phyloP scores from a whole-genome alignment of 2,888 invertebrate species.

The Drosophila stalkeri region DNA sequence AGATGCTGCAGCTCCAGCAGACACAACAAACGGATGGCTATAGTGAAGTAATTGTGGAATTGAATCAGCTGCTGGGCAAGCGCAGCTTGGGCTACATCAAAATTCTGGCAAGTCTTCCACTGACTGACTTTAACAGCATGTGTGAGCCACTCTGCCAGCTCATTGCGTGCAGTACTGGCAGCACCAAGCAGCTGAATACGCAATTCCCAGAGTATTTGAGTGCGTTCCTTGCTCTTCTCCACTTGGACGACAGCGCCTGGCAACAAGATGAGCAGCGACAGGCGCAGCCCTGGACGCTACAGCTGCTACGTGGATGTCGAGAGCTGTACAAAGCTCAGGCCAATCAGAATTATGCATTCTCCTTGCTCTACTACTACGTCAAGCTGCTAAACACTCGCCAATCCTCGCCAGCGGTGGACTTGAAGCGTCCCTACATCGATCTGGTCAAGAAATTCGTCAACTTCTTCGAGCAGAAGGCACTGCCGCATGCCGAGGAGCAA shows the following conservation, averaged over 20 bases:
- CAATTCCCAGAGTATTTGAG: slow-evolving; percentile 64
- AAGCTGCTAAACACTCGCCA: slow-evolving; percentile 67
- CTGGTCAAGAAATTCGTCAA: slow-evolving; percentile 65
- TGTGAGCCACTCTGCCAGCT: slow-evolving; percentile 51
- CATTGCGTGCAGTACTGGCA: slow-evolving; percentile 13
- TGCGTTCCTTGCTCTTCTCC: slow-evolving; percentile 49
- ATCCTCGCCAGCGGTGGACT: slow-evolving; percentile 23
- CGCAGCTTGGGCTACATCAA: slow-evolving; percentile 42
- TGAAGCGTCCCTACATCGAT: slow-evolving; percentile 60
- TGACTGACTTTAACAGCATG: slow-evolving; percentile 28
- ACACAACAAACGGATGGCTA: slow-evolving; percentile 24
- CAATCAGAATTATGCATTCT: slow-evolving; percentile 57
- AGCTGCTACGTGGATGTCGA: slow-evolving; percentile 68
- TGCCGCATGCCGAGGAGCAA: slow-evolving; percentile 39
- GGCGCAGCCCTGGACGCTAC: slow-evolving; percentile 50
- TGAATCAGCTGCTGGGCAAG: slow-evolving; percentile 59
- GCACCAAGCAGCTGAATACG: slow-evolving; percentile 25
- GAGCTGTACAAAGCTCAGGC: slow-evolving; percentile 60
- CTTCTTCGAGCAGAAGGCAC: slow-evolving; percentile 64
- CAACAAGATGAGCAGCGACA: slow-evolving; percentile 49
- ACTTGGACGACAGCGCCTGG: slow-evolving; percentile 57
- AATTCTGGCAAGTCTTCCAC: slow-evolving; percentile 53
- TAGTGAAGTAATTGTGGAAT: slow-evolving; percentile 51
- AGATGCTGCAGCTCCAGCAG: slow-evolving; percentile 54
- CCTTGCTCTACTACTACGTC: slow-evolving; percentile 75